phyloP scores from a whole-genome alignment of 35 echinoderm and acorn worm species.

The Heliocidaris erythrogramma region DNA sequence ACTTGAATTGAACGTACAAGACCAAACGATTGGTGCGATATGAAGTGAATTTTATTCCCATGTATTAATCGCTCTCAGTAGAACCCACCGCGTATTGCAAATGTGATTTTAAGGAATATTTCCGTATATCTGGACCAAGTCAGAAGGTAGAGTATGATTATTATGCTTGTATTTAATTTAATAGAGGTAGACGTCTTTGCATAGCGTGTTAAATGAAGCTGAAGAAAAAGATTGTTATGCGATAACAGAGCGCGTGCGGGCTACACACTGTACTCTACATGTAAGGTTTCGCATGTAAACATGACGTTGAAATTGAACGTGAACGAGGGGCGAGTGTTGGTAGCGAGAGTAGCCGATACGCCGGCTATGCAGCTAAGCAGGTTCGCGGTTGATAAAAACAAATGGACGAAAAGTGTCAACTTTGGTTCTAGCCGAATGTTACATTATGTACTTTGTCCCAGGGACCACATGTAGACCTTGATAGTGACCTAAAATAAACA shows the following conservation, averaged over 20 bases:
- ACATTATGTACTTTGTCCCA: not conserved
- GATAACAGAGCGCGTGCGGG: not conserved
- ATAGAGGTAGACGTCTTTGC: not conserved
- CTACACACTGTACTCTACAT: not conserved
- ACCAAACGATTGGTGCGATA: slow-evolving; percentile 33
- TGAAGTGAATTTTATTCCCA: not conserved
- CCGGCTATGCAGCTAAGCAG: not conserved
- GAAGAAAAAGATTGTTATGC: slow-evolving; percentile 22
- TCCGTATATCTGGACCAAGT: not conserved
- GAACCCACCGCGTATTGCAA: not conserved
- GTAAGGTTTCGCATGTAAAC: slow-evolving; percentile 33
- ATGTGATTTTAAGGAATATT: slow-evolving; percentile 38
- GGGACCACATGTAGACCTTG: not conserved
- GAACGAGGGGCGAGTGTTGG: not conserved
- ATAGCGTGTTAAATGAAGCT: slow-evolving; percentile 43
- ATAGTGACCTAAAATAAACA: not conserved
- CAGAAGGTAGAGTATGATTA: slow-evolving; percentile 32
- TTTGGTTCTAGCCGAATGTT: not conserved
- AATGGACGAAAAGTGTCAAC: not conserved
- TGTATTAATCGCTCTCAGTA: slow-evolving; percentile 2
- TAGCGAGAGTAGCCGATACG: not conserved
- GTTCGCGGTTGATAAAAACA: not conserved
- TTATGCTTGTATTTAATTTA: not conserved
- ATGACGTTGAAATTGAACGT: slow-evolving; percentile 35
- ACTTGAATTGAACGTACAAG: slow-evolving; percentile 43